phyloP scores from a whole-genome alignment of 2,888 invertebrate species.

The Zygaena filipendulae region DNA sequence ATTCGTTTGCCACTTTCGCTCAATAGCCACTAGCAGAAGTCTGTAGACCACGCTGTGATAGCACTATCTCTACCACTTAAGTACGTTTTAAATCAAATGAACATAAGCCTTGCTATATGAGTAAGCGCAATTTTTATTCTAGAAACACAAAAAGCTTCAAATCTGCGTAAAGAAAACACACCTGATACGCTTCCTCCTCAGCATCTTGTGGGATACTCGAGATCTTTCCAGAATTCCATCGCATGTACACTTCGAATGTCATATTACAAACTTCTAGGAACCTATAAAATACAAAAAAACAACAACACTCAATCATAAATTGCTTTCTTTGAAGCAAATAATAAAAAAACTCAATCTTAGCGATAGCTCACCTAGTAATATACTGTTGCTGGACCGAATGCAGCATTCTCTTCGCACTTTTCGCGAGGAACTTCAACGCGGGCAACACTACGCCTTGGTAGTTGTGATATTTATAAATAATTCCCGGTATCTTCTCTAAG shows the following conservation, averaged over 20 bases:
- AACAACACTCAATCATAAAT: slow-evolving; percentile 1
- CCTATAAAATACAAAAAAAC: slow-evolving; percentile 27
- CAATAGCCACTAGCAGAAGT: too few species aligned
- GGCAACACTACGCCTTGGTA: slow-evolving; percentile 83
- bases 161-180: too few species aligned
- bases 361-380: slow-evolving; percentile 60
- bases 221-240: slow-evolving; percentile 72
- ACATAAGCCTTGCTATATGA: too few species aligned
- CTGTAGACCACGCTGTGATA: too few species aligned
- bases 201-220: slow-evolving; percentile 73
- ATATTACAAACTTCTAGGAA: slow-evolving; percentile 76
- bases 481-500: slow-evolving; percentile 74
- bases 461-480: slow-evolving; percentile 80
- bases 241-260: slow-evolving; percentile 76
- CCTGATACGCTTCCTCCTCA: slow-evolving; percentile 72
- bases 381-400: slow-evolving; percentile 71
- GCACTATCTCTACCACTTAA: too few species aligned
- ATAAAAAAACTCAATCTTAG: neutral
- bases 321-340: neutral
- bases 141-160: too few species aligned
- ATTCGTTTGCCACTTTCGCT: too few species aligned
- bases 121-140: too few species aligned
- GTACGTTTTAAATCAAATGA: too few species aligned
- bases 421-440: slow-evolving; percentile 77
- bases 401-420: slow-evolving; percentile 77